These are phyloP conservation scores for Tychaedon coryphoeus DNA, from an alignment of 2,113 vertebrate genomes.

Conservation along the genomic window DNA sequence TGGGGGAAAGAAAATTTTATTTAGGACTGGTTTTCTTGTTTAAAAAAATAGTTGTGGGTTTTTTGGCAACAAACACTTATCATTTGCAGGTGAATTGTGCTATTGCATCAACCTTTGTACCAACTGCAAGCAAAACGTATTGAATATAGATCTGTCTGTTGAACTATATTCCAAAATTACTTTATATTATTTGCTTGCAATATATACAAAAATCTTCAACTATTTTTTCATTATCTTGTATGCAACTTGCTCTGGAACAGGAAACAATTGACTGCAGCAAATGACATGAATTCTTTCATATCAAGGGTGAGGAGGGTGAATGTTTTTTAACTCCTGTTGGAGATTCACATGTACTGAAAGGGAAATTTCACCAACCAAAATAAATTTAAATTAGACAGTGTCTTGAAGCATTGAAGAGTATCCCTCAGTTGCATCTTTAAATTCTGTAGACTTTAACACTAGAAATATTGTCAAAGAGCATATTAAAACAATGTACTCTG, in stretches of 20 bases:
- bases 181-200: neutral
- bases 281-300: neutral
- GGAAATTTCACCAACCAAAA: neutral
- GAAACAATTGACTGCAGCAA: neutral
- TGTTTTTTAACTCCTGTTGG: neutral
- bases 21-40: neutral
- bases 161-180: neutral
- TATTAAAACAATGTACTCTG: neutral
- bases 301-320: rapidly evolving
- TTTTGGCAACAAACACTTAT: neutral
- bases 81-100: neutral
- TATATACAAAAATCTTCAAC: neutral
- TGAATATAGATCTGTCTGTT: neutral
- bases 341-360: neutral
- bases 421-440: neutral
- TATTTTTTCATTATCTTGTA: neutral
- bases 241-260: neutral
- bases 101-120: neutral
- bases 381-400: neutral
- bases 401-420: neutral
- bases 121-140: neutral
- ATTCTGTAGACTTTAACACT: neutral
- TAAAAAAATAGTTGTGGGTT: rapidly evolving
- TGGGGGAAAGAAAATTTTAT: neutral
- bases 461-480: neutral